Evolutionary conservation across 2,888 invertebrate species (phyloP).

Genomic region (Allophyes oxyacanthae): DNA sequence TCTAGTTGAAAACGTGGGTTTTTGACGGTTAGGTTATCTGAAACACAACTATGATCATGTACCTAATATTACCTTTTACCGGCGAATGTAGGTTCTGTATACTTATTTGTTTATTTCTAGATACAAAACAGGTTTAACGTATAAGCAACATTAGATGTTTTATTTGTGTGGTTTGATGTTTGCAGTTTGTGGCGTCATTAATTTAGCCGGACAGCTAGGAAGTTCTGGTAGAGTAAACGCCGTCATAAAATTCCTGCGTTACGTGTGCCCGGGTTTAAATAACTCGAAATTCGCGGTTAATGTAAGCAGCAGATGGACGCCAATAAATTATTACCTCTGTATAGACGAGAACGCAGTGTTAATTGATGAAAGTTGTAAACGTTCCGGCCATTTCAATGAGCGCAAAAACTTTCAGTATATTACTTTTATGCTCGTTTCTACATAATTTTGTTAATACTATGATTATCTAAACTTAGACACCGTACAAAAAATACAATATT

Average conservation of each 20-base stretch:
- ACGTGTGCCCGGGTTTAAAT: constrained; percentile 65
- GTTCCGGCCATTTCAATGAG: constrained; percentile 57
- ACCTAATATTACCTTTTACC: constrained; percentile 12
- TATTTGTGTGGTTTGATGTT: constrained; percentile 38
- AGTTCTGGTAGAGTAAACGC: constrained; percentile 59
- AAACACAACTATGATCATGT: constrained; percentile 8
- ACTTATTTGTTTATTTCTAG: constrained; percentile 21
- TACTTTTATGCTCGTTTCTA: constrained; percentile 3
- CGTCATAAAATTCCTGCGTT: constrained; percentile 69
- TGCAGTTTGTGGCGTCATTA: constrained; percentile 49
- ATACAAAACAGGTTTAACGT: constrained; percentile 21
- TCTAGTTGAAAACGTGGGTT: background rate
- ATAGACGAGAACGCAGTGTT: constrained; percentile 61
- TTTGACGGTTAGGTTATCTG: too few species aligned
- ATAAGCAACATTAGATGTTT: constrained; percentile 17
- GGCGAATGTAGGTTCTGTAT: constrained; percentile 6
- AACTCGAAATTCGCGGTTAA: constrained; percentile 68
- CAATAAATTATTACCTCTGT: constrained; percentile 70
- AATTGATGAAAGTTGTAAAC: constrained; percentile 66
- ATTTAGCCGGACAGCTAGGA: constrained; percentile 54
- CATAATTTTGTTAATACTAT: constrained; percentile 7
- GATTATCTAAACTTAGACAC: background rate
- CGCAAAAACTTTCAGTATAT: constrained; percentile 37
- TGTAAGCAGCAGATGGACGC: constrained; percentile 74
- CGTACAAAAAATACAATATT: constrained; percentile 22